A percentile compares a stretch with the other conserved stretches of the same genome.
Conservation (phyloP, 2,888 invertebrate genomes). For the Sesia apiformis region DNA sequence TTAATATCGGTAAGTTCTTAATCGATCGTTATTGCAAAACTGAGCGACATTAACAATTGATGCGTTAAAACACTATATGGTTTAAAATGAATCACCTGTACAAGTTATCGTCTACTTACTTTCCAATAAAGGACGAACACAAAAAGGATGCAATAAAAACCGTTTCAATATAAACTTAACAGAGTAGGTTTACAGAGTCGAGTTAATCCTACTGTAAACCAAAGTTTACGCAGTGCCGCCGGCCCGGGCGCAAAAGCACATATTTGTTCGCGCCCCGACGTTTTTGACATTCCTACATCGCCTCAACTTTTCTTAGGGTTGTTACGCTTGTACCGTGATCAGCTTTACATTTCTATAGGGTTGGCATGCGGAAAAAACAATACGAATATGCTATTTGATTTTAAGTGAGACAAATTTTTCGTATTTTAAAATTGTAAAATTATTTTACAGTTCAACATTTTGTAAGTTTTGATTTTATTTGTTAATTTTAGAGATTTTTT, state of each 20-base stretch:
- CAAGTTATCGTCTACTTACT: no score
- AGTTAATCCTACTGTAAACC: conserved; percentile 4
- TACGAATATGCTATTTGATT: no score
- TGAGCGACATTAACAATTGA: no score
- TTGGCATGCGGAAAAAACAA: conserved; percentile 1
- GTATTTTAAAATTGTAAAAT: no score
- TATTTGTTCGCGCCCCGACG: conserved; percentile 66
- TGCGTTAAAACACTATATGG: no score
- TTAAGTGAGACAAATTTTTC: no score
- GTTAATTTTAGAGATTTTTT: no score
- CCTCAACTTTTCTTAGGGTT: conserved; percentile 67
- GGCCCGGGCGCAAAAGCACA: conserved; percentile 47
- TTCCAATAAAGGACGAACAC: neutral
- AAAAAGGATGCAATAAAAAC: neutral
- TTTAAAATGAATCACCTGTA: no score
- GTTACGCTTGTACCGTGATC: conserved; percentile 26
- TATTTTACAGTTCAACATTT: no score
- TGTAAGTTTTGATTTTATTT: no score
- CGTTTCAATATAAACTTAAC: neutral
- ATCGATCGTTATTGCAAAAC: no score
- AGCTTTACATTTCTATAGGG: conserved; percentile 18
- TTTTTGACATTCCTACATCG: conserved; percentile 64
- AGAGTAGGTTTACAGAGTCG: neutral
- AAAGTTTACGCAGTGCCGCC: conserved; percentile 20
- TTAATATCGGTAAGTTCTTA: no score